Percentiles rank a stretch among this genome's conserved stretches.
Evolutionary conservation across 2,113 vertebrate species (phyloP).

Genomic region (Anguilla rostrata): DNA sequence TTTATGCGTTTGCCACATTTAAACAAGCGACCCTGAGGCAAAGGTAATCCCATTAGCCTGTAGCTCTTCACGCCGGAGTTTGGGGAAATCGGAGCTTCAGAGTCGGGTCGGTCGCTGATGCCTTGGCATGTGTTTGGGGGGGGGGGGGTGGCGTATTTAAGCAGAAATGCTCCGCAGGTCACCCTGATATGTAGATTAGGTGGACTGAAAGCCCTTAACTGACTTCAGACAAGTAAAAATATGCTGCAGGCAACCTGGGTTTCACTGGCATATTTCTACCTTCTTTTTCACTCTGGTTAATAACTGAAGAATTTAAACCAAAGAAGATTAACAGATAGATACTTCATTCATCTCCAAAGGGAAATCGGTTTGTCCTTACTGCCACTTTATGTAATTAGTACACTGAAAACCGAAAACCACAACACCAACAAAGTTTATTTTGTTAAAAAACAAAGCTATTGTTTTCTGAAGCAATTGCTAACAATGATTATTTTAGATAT

Average conservation of each 20-base stretch:
- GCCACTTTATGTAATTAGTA: too few species aligned
- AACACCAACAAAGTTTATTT: too few species aligned
- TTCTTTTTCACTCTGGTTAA: background rate
- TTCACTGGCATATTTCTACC: slow-evolving; percentile 5
- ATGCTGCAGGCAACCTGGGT: slow-evolving; percentile 10
- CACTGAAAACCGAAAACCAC: too few species aligned
- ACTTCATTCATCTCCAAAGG: too few species aligned
- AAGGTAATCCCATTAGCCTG: slow-evolving; percentile 14
- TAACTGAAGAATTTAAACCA: background rate
- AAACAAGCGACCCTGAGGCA: slow-evolving; percentile 29
- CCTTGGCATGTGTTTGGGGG: slow-evolving; percentile 49
- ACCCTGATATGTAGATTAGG: slow-evolving; percentile 54
- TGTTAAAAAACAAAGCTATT: too few species aligned
- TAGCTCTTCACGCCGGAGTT: slow-evolving; percentile 20
- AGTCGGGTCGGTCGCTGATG: slow-evolving; percentile 58
- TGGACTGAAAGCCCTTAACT: slow-evolving; percentile 28
- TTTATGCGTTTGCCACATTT: too few species aligned
- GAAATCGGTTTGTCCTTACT: too few species aligned
- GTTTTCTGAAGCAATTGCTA: background rate
- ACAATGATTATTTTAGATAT: background rate
- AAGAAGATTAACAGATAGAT: too few species aligned
- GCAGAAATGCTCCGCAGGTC: slow-evolving; percentile 47
- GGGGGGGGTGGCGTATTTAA: slow-evolving; percentile 41
- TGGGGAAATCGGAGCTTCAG: slow-evolving; percentile 61
- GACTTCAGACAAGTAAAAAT: slow-evolving; percentile 34